phyloP scores from a whole-genome alignment of 1,140 invertebrate species.

The Berghia stephanieae region DNA sequence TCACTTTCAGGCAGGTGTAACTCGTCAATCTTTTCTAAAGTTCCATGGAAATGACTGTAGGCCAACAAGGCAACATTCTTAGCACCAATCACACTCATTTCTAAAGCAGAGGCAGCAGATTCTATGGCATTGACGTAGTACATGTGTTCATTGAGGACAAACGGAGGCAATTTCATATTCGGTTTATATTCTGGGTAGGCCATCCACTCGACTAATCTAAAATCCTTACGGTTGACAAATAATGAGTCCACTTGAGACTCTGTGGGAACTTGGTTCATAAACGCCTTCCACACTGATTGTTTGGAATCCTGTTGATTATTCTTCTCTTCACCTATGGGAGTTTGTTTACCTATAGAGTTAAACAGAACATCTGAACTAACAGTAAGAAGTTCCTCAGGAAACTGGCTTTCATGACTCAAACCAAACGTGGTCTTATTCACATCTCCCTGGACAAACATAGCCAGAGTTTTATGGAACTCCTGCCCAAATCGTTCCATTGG shows the following conservation, averaged over 20 bases:
- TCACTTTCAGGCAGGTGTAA: slow-evolving; percentile 12
- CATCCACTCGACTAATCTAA: slow-evolving; percentile 70
- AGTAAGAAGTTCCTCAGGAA: slow-evolving; percentile 67
- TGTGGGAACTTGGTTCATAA: slow-evolving; percentile 36
- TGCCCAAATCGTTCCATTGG: slow-evolving; percentile 52
- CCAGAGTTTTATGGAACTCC: slow-evolving; percentile 71
- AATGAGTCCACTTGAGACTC: slow-evolving; percentile 66
- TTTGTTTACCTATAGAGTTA: slow-evolving; percentile 66
- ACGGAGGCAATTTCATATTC: slow-evolving; percentile 66
- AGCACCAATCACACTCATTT: slow-evolving; percentile 76
- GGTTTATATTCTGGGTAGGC: slow-evolving; percentile 74
- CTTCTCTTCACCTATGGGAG: slow-evolving; percentile 60
- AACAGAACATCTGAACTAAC: slow-evolving; percentile 66
- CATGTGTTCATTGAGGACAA: slow-evolving; percentile 71
- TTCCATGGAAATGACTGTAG: slow-evolving; percentile 58
- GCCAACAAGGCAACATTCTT: slow-evolving; percentile 75
- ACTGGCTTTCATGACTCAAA: slow-evolving; percentile 53
- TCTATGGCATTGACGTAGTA: slow-evolving; percentile 78
- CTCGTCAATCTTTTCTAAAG: slow-evolving; percentile 61
- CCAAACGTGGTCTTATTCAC: slow-evolving; percentile 69
- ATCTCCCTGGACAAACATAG: slow-evolving; percentile 72
- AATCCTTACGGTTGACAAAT: slow-evolving; percentile 68
- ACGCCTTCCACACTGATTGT: slow-evolving; percentile 69
- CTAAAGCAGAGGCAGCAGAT: slow-evolving; percentile 77
- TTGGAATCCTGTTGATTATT: slow-evolving; percentile 33